Evolutionary conservation across 1,140 invertebrate species (phyloP), one percentile per base, ranked within the genome.

Genomic region (Neodiprion virginianus): DNA sequence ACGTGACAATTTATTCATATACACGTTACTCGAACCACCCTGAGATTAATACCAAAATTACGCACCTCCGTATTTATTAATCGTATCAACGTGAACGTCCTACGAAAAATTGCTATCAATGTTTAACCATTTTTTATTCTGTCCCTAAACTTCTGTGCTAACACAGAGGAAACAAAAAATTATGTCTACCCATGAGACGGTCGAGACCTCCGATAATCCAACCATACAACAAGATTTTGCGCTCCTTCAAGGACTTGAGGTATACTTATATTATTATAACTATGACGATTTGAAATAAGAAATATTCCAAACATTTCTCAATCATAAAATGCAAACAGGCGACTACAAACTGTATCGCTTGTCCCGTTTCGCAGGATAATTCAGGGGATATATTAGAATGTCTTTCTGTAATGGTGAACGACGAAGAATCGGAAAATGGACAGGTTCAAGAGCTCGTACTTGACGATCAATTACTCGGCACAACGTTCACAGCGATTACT

Each of bases 401-500:
- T 74, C 72, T 87, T 5, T 86, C 85, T 8, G 82, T 86, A 49
- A 78, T 85, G 70, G 79, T 86, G 17, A 82, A 83, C 40, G 79
- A 84, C 48, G 77, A 78, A 23, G 75, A 81, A 73, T 67, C 73
- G 8, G 81, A 71, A 10, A 80, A 80, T 47, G 48, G 72, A 0
- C 76, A 81, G 48, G 77, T 84, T 8, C 81, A 86, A 53, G 78
- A 83, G 67, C 71, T 87, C 21, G 79, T 85, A 67, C 73, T 87
- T 48, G 80, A 84, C 7, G 82, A 86, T 47, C 81, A 86, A 48
- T 48, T 82, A 8, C 76, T 86, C 8, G 75, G 78, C 14, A 79
- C 81, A 10, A 81, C 82, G 61, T 65, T 88, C 10, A 86, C 85
- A 48, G 79, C 85, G 8, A 80, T 88, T 67, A 87, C 85, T 17